Conservation (phyloP, 2,888 invertebrate genomes). For the Elegia similella region DNA sequence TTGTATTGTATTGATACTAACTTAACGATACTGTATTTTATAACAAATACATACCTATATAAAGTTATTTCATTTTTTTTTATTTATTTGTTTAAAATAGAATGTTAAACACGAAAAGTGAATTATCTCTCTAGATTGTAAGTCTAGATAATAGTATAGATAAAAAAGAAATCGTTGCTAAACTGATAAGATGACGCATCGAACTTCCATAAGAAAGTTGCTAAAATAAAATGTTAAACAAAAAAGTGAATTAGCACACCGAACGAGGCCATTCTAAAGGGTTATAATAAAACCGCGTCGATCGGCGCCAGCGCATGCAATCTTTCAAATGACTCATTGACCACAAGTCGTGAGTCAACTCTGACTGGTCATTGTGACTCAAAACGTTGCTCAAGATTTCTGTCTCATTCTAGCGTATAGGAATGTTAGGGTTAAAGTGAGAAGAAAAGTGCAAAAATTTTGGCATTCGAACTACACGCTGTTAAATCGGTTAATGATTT, state of each 20-base stretch:
- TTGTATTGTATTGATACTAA: no score
- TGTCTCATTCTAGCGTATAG: slow-evolving; percentile 34
- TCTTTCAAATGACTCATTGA: slow-evolving; percentile 62
- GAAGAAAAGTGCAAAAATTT: slow-evolving; percentile 26
- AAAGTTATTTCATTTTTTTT: no score
- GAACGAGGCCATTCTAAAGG: slow-evolving; percentile 11
- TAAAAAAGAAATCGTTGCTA: no score
- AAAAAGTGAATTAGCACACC: slow-evolving; percentile 1
- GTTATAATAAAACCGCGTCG: slow-evolving; percentile 11
- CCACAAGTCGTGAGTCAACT: slow-evolving; percentile 57
- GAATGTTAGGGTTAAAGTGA: slow-evolving; percentile 25
- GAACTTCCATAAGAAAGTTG: no score
- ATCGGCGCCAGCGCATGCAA: slow-evolving; percentile 48
- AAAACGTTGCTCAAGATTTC: slow-evolving; percentile 27
- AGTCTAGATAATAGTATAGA: no score
- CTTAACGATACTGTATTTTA: no score
- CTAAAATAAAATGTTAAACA: no score
- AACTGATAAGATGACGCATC: no score
- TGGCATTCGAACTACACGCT: neutral
- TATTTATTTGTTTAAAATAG: no score
- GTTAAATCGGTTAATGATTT: slow-evolving; percentile 1
- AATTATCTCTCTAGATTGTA: no score
- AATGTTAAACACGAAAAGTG: no score
- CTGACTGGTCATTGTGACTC: slow-evolving; percentile 45
- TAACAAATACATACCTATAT: no score